Conservation (phyloP, 2,113 vertebrate species). For the Chaetops frenatus region DNA sequence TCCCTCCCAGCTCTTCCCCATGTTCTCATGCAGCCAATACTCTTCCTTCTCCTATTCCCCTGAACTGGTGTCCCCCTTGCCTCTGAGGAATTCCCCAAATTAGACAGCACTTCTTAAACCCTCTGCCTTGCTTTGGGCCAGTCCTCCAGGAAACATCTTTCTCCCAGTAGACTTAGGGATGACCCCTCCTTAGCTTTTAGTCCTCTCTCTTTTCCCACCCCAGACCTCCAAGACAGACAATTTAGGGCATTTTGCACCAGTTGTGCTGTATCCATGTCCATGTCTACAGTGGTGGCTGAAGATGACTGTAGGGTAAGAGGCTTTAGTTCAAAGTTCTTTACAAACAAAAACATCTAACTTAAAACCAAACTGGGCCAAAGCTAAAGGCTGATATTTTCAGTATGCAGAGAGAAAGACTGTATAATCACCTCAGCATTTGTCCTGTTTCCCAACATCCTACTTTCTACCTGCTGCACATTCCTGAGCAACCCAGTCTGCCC, state of each 20-base stretch:
- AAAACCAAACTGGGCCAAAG: background rate
- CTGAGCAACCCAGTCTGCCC: background rate
- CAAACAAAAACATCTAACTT: background rate
- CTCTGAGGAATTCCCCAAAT: background rate
- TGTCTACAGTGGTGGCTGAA: background rate
- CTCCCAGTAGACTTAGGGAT: background rate
- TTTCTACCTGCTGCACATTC: background rate
- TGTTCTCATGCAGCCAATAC: accelerated
- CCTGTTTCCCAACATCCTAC: background rate
- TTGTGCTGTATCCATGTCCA: background rate
- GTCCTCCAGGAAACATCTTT: background rate
- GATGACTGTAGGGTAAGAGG: background rate
- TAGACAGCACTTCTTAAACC: background rate
- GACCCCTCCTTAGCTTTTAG: background rate
- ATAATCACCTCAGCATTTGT: background rate
- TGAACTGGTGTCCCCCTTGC: background rate
- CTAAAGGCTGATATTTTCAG: background rate
- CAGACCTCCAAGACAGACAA: background rate
- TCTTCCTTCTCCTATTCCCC: background rate
- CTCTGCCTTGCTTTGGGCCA: background rate
- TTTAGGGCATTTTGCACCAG: background rate
- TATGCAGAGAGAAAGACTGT: background rate
- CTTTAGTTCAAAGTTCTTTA: background rate
- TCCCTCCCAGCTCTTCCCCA: background rate
- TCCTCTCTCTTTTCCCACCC: background rate